Evolutionary conservation across 1,140 invertebrate species (phyloP).

Genomic region (Orius laevigatus): DNA sequence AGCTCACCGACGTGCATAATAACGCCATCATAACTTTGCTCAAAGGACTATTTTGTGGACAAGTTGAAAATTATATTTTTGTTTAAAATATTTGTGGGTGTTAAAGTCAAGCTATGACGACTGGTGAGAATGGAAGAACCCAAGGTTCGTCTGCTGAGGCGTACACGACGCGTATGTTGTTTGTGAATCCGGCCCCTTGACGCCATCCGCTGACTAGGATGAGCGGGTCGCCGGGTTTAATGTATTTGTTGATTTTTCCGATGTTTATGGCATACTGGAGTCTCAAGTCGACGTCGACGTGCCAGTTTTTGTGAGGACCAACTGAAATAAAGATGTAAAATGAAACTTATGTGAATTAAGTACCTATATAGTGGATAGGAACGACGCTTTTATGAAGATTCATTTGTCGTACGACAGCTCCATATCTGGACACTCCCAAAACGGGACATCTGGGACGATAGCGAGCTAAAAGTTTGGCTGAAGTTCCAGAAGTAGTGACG

Average conservation of each 20-base stretch:
- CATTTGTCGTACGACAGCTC: slow-evolving; percentile 77
- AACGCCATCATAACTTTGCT: no score
- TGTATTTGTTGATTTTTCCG: slow-evolving; percentile 42
- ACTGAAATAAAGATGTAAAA: slow-evolving; percentile 6
- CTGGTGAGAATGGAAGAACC: slow-evolving; percentile 11
- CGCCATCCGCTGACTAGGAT: slow-evolving; percentile 61
- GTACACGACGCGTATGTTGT: slow-evolving; percentile 54
- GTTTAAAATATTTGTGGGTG: no score
- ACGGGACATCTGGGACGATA: slow-evolving; percentile 93
- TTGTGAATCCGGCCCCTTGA: slow-evolving; percentile 57
- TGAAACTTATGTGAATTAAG: neutral
- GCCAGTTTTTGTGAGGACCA: slow-evolving; percentile 37
- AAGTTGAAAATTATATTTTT: no score
- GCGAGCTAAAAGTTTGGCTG: slow-evolving; percentile 80
- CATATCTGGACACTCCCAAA: slow-evolving; percentile 80
- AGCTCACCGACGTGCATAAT: no score
- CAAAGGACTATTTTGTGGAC: no score
- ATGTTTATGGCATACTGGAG: slow-evolving; percentile 47
- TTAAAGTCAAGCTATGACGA: neutral
- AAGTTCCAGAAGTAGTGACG: slow-evolving; percentile 87
- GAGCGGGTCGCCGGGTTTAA: slow-evolving; percentile 48
- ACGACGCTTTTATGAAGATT: slow-evolving; percentile 56
- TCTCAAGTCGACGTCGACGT: slow-evolving; percentile 48
- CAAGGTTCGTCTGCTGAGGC: slow-evolving; percentile 22
- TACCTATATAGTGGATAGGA: slow-evolving; percentile 15